Conservation (phyloP, 2,113 vertebrate species). For the Perca flavescens region DNA sequence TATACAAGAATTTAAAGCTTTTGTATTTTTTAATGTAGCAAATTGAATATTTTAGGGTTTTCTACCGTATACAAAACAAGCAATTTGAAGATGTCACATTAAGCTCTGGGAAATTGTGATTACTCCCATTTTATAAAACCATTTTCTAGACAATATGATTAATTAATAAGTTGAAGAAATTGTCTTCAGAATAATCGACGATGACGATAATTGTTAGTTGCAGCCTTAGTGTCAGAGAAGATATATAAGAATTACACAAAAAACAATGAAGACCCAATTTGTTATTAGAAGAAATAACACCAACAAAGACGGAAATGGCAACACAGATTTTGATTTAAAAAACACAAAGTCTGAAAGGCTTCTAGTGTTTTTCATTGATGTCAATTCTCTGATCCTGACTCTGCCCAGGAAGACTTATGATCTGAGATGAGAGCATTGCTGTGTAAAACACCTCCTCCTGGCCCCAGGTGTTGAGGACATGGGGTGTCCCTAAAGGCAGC, state of each 20-base stretch:
- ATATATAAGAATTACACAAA: not conserved
- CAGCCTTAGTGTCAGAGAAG: not conserved
- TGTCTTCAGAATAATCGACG: not conserved
- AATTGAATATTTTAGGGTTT: not conserved
- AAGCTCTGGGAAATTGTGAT: not conserved
- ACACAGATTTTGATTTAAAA: not conserved
- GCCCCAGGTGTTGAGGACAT: conserved; percentile 77
- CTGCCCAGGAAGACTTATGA: conserved; percentile 58
- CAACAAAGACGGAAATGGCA: not conserved
- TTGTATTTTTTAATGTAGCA: not conserved
- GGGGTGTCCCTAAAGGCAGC: conserved; percentile 65
- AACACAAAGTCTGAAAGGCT: not conserved
- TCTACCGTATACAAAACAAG: not conserved
- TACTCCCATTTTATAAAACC: not conserved
- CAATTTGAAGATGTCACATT: not conserved
- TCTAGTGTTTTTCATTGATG: conserved; percentile 29
- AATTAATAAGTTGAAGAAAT: not conserved
- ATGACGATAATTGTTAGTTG: not conserved
- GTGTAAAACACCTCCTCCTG: conserved; percentile 70
- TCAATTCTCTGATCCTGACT: conserved; percentile 36
- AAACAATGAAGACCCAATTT: not conserved
- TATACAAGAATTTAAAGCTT: not conserved
- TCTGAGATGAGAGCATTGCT: conserved; percentile 55
- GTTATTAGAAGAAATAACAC: not conserved
- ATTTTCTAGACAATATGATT: not conserved